Base-by-base conservation (phyloP, 2,888 invertebrate genomes). In the Chrysolina americana region DNA sequence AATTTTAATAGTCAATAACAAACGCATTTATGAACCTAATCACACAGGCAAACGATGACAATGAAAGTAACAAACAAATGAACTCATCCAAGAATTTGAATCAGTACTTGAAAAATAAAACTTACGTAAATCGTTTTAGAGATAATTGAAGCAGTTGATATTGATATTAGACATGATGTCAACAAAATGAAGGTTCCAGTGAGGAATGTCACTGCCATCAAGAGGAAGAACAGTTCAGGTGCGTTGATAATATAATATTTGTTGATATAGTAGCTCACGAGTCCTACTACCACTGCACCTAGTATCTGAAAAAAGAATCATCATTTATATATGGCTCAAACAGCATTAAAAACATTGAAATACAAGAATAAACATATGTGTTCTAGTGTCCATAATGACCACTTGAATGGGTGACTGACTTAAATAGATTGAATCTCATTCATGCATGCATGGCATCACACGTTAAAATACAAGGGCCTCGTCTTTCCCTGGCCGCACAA, bases 81-180 rank as follows among this genome's bases (percentile, higher is more conserved):
- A 73, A 36, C 28, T 76, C 73, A 76, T 66, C 47, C 17, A 56
- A 44, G 17, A 68, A 36, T 13, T n/a, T 63, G 36, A 10, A 63
- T 72, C 69, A 6, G 8, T 36, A 19, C 62, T 65, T 41, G 19
- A 63, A 59, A 71, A 63, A 68, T 71, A 65, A 66, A 53, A 93
- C 94, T 93, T 88, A 94, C 94, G 83, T 92, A 93, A 78, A 93
- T 90, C 1, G 94, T 96, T 89, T 96, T 96, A 0, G 95, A 91
- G 82, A 96, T 92, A 80, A 96, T 93, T 44, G 94, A 92, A n/a
- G 95, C 93, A 0, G 96, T 94, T 17, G 95, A 92, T 65, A 95
- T 89, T 1, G 96, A 96, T 41, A 93, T 89, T n/a, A 96, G 82
- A 81, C 94, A 95, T 0, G 96, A 91, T 5, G 93, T 84, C 53